Percentiles rank a stretch among this genome's conserved stretches.
Conservation (phyloP, 2,113 vertebrate genomes). For the Pampusana beccarii region DNA sequence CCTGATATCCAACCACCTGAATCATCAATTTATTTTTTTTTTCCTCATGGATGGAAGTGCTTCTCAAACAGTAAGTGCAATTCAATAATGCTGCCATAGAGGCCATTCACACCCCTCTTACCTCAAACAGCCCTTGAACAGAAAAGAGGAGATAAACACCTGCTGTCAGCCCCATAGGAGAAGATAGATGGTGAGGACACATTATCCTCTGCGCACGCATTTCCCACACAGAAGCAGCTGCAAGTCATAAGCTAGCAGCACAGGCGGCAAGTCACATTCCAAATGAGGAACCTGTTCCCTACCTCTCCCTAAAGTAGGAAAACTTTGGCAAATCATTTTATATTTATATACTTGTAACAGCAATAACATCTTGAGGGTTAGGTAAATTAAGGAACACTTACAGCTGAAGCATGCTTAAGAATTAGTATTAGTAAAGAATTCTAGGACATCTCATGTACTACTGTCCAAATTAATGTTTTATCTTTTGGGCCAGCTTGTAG, state of each 20-base stretch:
- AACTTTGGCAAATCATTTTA: neutral
- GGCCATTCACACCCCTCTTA: neutral
- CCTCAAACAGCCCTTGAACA: neutral
- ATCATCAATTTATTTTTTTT: neutral
- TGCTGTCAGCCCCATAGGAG: neutral
- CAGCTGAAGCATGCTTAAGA: neutral
- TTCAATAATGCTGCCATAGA: neutral
- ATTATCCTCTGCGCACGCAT: neutral
- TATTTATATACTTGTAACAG: neutral
- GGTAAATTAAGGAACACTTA: neutral
- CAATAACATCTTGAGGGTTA: neutral
- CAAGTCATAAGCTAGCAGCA: neutral
- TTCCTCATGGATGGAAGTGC: neutral
- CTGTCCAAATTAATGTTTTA: neutral
- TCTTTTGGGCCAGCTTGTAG: neutral
- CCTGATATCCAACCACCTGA: neutral
- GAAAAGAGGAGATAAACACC: neutral
- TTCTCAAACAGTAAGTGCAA: neutral
- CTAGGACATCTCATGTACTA: neutral
- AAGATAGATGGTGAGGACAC: neutral
- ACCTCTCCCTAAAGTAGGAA: neutral
- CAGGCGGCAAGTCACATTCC: neutral
- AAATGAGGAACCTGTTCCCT: neutral
- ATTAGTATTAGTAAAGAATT: neutral
- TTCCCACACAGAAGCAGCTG: conserved; percentile 28